Evolutionary conservation across 2,113 vertebrate genomes (phyloP), one percentile per base, ranked within the genome.

Genomic region (Dipodomys ordii): DNA sequence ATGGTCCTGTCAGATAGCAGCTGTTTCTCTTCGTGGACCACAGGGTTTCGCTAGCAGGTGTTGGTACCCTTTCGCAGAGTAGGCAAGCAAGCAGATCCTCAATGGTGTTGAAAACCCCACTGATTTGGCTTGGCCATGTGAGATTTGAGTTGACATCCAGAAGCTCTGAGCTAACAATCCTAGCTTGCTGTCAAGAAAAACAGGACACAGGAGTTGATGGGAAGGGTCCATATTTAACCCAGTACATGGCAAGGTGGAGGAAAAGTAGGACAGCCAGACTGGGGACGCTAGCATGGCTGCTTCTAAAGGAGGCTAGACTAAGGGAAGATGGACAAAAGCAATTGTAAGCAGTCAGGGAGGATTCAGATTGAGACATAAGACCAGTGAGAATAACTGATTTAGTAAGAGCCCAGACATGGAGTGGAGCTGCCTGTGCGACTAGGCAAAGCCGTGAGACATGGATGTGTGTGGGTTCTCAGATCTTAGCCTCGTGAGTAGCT

Each of bases 331-430:
- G 49, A 49, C 49, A 49, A 49, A 57, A 57, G 39, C 39, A 39
- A 18, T 18, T 57, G 53, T 57, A 57, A 57, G 53, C 53, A 57
- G 53, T 15, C 16, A 57, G 53, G 53, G 15, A 57, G 4, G 53
- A 18, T 57, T 57, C 53, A 84, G 49, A 27, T 16, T 20, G 62
- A 83, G 78, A 23, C 73, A 4, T 2, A 39, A 44, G 44, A 60
- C 60, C 11, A 3, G 3, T 0, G 23, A 22, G 25, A 28, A 1
- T 65, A 44, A 35, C 0, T 2, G 35, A 35, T 2, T 19, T 28
- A 46, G 46, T 27, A 39, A 9, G 44, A 44, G 0, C 13, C 30
- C 30, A 16, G 71, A 30, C 19, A 15, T 3, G 60, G 46, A 76
- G 35, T 39, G 35, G 35, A 39, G 35, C 44, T 5, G 2, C 7